Percentiles rank a stretch among this genome's conserved stretches.
phyloP scores from a whole-genome alignment of 2,888 invertebrate species.

The Drosophila limbata region DNA sequence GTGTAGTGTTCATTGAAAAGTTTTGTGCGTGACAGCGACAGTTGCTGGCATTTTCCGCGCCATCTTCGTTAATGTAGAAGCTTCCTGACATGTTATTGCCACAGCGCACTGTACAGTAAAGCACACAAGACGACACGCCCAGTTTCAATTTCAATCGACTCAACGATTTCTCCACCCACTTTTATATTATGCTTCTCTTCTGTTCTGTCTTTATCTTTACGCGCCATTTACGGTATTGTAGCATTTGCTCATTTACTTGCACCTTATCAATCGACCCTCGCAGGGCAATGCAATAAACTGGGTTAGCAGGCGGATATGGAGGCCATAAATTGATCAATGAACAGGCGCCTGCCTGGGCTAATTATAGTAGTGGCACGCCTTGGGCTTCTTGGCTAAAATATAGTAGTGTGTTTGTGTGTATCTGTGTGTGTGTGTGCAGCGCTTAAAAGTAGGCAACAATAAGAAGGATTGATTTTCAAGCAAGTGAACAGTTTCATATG shows the following conservation, averaged over 20 bases:
- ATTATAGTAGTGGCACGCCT: slow-evolving; percentile 73
- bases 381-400: slow-evolving; percentile 49
- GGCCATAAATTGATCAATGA: slow-evolving; percentile 71
- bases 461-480: slow-evolving; percentile 65
- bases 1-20: slow-evolving; percentile 30
- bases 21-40: slow-evolving; percentile 36
- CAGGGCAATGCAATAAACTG: slow-evolving; percentile 43
- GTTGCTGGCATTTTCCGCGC: slow-evolving; percentile 54
- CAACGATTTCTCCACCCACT: slow-evolving; percentile 2
- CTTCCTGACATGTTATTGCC: slow-evolving; percentile 18
- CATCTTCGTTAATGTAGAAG: slow-evolving; percentile 18
- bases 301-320: slow-evolving; percentile 49
- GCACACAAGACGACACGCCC: slow-evolving; percentile 29
- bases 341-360: slow-evolving; percentile 51
- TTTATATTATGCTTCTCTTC: slow-evolving; percentile 4
- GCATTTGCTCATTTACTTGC: slow-evolving; percentile 23
- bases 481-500: slow-evolving; percentile 14
- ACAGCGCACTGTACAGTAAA: neutral
- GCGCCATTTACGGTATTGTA: slow-evolving; percentile 48
- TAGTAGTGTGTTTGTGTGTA: slow-evolving; percentile 1
- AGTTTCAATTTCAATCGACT: slow-evolving; percentile 1
- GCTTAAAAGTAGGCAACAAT: slow-evolving; percentile 65
- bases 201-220: slow-evolving; percentile 45
- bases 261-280: slow-evolving; percentile 48
- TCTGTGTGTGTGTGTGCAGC: slow-evolving; percentile 15